Evolutionary conservation across 2,888 invertebrate genomes (phyloP), one percentile per base, ranked within the genome.

Genomic region (Drosophila meridiana): DNA sequence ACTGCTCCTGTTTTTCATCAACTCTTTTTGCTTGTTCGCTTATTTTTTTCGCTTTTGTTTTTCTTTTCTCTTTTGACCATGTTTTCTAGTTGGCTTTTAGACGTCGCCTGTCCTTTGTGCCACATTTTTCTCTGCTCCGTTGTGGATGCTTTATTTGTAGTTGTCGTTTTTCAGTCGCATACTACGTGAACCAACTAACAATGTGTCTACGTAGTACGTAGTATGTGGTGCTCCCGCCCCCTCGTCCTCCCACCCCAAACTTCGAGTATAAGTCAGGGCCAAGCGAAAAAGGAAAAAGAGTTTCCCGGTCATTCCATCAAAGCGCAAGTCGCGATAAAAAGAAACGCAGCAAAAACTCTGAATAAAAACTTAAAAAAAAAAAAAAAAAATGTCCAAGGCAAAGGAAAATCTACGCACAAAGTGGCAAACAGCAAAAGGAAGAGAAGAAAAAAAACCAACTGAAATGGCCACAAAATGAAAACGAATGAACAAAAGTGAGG

Each of bases 331-430:
- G 70, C 64, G 55, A 64, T 60, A 66, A 73, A 76, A 78, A 62
- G 62, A 50, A 65, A 45, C 42, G 57, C 47, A 52, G 61, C 32
- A 60, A 65, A 65, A 68, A 64, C 48, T 55, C 13, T n/a, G 38
- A 30, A 45, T 9, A 11, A 34, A 50, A 20, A 50, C n/a, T 14
- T 14, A 47, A 47, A 47, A 45, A 11, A 28, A 28, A 28, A 8
- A 14, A 14, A 30, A 63, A 79, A 64, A 69, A 69, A 76, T 47
- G 48, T 47, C 34, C 58, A 67, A 69, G 60, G 63, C 69, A 80
- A 76, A 70, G 64, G 67, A 75, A 82, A 81, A 87, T 76, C 79
- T 78, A 89, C 87, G 79, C 89, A 89, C 87, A 89, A 89, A 89
- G 83, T 81, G 82, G 74, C 64, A 88, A 89, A 81, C 84, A 73